Evolutionary conservation across 2,113 vertebrate genomes (phyloP).

Genomic region (Steatornis caripensis): DNA sequence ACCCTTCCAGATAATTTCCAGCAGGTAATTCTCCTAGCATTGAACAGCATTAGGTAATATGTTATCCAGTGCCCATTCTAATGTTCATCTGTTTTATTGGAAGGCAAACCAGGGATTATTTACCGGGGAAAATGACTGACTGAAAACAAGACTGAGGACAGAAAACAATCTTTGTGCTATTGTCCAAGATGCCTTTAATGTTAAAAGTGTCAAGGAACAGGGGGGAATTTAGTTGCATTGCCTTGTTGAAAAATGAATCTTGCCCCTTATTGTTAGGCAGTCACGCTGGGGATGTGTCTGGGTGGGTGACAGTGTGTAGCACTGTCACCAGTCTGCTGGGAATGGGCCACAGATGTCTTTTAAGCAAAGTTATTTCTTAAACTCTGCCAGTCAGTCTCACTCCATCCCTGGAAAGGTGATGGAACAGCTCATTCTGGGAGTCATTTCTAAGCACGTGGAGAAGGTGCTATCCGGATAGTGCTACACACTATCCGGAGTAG

Average conservation of each 20-base stretch:
- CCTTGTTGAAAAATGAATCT: not conserved
- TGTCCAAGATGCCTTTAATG: not conserved
- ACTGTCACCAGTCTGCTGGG: not conserved
- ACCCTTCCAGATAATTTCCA: slow-evolving; percentile 30
- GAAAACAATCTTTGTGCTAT: not conserved
- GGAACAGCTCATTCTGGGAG: too few species aligned
- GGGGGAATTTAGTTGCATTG: not conserved
- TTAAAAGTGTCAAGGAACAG: not conserved
- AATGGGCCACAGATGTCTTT: not conserved
- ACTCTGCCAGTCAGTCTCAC: too few species aligned
- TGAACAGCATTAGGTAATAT: slow-evolving; percentile 3
- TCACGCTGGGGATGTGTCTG: not conserved
- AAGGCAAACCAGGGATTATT: not conserved
- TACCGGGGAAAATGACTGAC: not conserved
- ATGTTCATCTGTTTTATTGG: not conserved
- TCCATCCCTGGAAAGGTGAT: too few species aligned
- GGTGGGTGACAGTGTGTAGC: too few species aligned
- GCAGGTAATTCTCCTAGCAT: slow-evolving; percentile 57
- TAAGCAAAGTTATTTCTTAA: not conserved
- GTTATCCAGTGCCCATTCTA: not conserved
- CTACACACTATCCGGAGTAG: too few species aligned
- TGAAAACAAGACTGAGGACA: not conserved
- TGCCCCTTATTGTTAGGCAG: not conserved
- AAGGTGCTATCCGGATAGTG: too few species aligned
- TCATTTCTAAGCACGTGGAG: too few species aligned